Evolutionary conservation across 2,888 invertebrate species (phyloP).

Genomic region (Microplitis manilae): DNA sequence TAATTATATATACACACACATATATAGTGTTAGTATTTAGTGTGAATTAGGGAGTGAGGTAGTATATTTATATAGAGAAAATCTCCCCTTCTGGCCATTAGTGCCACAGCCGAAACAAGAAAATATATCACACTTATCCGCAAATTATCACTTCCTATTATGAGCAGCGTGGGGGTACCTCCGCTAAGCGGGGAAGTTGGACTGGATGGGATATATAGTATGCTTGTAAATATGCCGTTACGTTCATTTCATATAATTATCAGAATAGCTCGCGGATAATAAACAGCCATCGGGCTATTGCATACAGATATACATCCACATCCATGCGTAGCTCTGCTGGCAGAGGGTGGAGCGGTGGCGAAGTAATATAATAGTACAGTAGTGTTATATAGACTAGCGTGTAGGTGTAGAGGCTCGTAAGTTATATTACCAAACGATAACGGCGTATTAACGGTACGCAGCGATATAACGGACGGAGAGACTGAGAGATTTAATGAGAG

Average conservation of each 20-base stretch:
- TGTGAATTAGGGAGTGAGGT: background rate
- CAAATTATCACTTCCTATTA: conserved; percentile 64
- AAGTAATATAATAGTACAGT: conserved; percentile 4
- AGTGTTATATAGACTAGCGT: conserved; percentile 25
- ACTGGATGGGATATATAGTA: conserved; percentile 3
- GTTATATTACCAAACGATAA: conserved; percentile 54
- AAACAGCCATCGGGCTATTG: conserved; percentile 42
- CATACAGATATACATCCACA: conserved; percentile 25
- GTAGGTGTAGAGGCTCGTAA: conserved; percentile 39
- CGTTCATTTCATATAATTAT: conserved; percentile 66
- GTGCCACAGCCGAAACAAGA: conserved; percentile 49
- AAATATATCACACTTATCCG: conserved; percentile 56
- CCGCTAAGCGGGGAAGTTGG: conserved; percentile 35
- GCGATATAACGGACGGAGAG: conserved; percentile 48
- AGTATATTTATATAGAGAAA: background rate
- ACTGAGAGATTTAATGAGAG: conserved; percentile 1
- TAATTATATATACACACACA: no score
- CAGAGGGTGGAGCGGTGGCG: background rate
- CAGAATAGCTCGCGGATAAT: conserved; percentile 56
- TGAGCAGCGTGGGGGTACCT: conserved; percentile 25
- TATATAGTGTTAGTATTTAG: background rate
- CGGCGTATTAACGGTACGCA: conserved; percentile 54
- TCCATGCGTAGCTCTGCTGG: conserved; percentile 6
- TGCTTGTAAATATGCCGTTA: conserved; percentile 43
- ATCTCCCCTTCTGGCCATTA: conserved; percentile 26